phyloP scores from a whole-genome alignment of 1,140 invertebrate species.

The Brachionus calyciflorus region DNA sequence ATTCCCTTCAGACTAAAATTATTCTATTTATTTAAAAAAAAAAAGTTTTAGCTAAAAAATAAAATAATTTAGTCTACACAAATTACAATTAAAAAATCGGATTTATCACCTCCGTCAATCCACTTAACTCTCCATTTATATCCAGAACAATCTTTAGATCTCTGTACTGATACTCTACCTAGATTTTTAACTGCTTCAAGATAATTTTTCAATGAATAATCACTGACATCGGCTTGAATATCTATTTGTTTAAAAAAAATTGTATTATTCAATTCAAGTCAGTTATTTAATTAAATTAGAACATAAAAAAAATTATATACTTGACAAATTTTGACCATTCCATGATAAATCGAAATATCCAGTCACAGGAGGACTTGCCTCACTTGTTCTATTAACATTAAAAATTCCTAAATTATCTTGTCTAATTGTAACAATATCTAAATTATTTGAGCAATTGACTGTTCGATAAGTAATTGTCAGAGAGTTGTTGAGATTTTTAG shows the following conservation, averaged over 20 bases:
- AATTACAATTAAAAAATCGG: slow-evolving; percentile 46
- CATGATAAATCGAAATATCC: not conserved
- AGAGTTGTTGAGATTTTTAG: not conserved
- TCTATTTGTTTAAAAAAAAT: no score
- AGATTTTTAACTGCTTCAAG: not conserved
- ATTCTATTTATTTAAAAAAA: not conserved
- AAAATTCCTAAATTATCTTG: not conserved
- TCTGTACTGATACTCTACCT: slow-evolving; percentile 15
- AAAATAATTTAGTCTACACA: no score
- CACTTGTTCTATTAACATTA: not conserved
- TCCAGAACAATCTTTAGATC: slow-evolving; percentile 48
- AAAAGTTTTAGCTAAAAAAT: no score
- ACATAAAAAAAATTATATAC: not conserved
- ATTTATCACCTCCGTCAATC: slow-evolving; percentile 51
- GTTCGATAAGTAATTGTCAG: not conserved
- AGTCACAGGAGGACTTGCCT: not conserved
- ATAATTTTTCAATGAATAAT: slow-evolving; percentile 10
- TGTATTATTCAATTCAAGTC: not conserved
- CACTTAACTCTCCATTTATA: slow-evolving; percentile 50
- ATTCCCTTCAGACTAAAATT: not conserved
- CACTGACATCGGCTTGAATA: not conserved
- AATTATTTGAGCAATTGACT: not conserved
- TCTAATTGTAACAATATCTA: not conserved
- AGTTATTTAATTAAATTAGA: not conserved
- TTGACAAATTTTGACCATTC: not conserved